A percentile compares a stretch with the other conserved stretches of the same genome.
These are phyloP conservation scores for Otis tarda DNA, from an alignment of 2,113 vertebrate genomes.

Conservation along the genomic window DNA sequence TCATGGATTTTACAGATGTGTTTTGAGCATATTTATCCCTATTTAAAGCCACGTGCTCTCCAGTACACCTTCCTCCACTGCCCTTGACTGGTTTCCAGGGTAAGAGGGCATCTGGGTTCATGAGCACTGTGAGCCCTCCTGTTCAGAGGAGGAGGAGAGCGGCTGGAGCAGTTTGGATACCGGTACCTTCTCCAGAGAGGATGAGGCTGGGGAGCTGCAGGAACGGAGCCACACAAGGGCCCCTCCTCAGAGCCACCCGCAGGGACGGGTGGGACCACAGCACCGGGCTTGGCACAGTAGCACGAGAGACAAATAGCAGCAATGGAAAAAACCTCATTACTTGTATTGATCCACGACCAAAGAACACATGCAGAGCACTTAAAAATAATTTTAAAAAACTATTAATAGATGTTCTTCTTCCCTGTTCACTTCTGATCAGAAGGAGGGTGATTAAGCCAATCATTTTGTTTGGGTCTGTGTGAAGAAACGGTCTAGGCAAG, in stretches of 20 bases:
- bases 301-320: not conserved
- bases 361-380: not conserved
- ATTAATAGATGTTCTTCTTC: not conserved
- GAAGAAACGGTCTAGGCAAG: not conserved
- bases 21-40: not conserved
- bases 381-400: not conserved
- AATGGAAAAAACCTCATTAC: not conserved
- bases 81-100: not conserved
- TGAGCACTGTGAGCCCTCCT: rapidly evolving
- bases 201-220: not conserved
- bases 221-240: rapidly evolving
- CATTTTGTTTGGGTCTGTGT: not conserved
- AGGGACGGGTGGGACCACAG: not conserved
- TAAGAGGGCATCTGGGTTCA: not conserved
- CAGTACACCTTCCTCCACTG: not conserved
- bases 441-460: not conserved
- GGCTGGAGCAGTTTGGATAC: not conserved
- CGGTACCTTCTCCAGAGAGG: rapidly evolving
- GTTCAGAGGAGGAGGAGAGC: not conserved
- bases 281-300: not conserved
- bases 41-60: not conserved
- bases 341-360: not conserved
- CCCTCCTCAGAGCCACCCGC: not conserved
- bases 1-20: not conserved
- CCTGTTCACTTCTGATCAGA: not conserved